phyloP scores from a whole-genome alignment of 2,113 vertebrate species.

The Cochlearius cochlearius region DNA sequence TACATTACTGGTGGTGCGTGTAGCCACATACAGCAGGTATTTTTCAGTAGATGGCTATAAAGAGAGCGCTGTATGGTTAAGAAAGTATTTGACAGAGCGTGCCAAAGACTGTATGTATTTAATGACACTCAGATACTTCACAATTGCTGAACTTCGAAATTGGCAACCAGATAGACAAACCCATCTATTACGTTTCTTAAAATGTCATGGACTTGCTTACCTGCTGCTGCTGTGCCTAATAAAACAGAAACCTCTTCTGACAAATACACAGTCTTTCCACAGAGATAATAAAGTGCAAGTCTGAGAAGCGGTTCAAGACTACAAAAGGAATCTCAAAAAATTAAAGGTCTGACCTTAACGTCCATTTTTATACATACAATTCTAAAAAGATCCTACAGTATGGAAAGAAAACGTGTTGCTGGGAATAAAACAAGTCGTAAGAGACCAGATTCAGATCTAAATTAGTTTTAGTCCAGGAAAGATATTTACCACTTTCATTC shows the following conservation, averaged over 20 bases:
- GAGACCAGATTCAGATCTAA: background rate
- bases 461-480: background rate
- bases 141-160: background rate
- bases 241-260: slow-evolving; percentile 16
- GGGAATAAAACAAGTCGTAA: background rate
- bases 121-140: background rate
- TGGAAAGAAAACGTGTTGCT: background rate
- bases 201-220: background rate
- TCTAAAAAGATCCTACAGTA: background rate
- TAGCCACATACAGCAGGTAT: background rate
- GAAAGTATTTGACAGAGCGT: background rate
- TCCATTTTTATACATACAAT: background rate
- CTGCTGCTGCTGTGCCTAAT: background rate
- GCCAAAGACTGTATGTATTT: background rate
- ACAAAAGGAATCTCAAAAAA: background rate
- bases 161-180: background rate
- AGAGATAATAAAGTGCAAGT: background rate
- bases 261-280: background rate
- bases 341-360: background rate
- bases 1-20: background rate
- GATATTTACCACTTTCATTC: background rate
- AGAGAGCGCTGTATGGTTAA: background rate
- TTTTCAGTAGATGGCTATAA: background rate
- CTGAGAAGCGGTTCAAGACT: background rate
- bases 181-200: slow-evolving; percentile 11